Base-by-base conservation (phyloP, 2,113 vertebrate species). In the Hippoglossus stenolepis region DNA sequence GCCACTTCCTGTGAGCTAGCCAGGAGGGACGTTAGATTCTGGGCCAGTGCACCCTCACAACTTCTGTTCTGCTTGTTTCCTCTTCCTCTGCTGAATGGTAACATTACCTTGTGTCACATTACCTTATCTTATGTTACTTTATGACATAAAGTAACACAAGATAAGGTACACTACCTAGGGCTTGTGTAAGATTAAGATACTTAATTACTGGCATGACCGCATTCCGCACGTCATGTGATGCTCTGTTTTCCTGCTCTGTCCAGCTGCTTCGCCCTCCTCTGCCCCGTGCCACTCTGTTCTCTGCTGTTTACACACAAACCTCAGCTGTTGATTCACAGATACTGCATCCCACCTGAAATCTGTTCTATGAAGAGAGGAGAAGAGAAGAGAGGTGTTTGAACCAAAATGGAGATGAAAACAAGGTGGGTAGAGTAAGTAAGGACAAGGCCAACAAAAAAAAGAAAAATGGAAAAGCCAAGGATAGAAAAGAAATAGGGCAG, bases 1-100 rank as follows among this genome's bases (percentile, higher is more conserved):
- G 71, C 84, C 57, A 73, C 72, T 84, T 91, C 85, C 76, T 89
- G 65, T 69, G 72, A 80, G 77, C 53, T 72, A 65, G 85, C 90
- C 87, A 85, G 81, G 78, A 90, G 89, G 86, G 83, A 89, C 31
- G 72, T 91, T 83, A 85, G 73, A 63, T 85, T 90, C 85, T 88
- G 82, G 90, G 61, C 87, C 88, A 91, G 51, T 89, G 87, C 64
- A 70, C 77, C 23, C 57, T 79, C 35, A 8, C 62, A 83, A 70
- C 66, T 69, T 86, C 73, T 75, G 57, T 61, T 62, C 70, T 54
- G 51, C 60, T 73, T 57, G 24, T 61, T 56, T 76, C 26, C 24
- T 60, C 45, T 38, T 61, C 6, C 54, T 56, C 59, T 58, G 15
- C 49, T 76, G 11, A 53, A 17, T 61, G 14, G 2, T 56, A 64